phyloP scores from a whole-genome alignment of 2,797 vertebrate species.

The Nothura maculosa region DNA sequence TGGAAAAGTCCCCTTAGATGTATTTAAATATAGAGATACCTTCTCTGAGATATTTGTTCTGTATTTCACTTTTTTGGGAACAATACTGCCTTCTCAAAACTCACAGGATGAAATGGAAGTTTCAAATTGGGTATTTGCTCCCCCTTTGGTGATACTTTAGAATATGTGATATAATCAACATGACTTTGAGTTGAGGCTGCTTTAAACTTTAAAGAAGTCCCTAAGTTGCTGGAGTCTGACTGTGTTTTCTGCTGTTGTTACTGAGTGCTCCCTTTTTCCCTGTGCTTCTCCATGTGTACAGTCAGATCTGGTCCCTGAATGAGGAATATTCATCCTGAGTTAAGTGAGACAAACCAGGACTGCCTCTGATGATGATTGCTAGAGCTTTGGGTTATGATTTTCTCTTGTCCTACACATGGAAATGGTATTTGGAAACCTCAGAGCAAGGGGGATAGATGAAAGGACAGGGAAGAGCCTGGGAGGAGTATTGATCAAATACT shows the following conservation, averaged over 20 bases:
- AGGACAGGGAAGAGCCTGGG: background rate
- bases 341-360: background rate
- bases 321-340: background rate
- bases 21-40: background rate
- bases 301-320: background rate
- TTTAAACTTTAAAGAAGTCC: background rate
- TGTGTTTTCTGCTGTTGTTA: background rate
- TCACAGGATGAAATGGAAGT: background rate
- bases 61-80: background rate
- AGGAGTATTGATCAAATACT: background rate
- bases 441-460: background rate
- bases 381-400: background rate
- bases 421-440: background rate
- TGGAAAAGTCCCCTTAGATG: background rate
- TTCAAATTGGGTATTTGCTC: background rate
- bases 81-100: background rate
- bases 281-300: fast-evolving
- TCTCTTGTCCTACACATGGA: background rate
- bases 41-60: background rate
- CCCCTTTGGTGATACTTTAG: background rate
- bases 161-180: background rate
- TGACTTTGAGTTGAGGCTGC: background rate
- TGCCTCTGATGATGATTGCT: background rate
- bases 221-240: background rate
- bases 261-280: background rate